Evolutionary conservation across 2,797 vertebrate genomes (phyloP).

Genomic region (Enoplosus armatus): DNA sequence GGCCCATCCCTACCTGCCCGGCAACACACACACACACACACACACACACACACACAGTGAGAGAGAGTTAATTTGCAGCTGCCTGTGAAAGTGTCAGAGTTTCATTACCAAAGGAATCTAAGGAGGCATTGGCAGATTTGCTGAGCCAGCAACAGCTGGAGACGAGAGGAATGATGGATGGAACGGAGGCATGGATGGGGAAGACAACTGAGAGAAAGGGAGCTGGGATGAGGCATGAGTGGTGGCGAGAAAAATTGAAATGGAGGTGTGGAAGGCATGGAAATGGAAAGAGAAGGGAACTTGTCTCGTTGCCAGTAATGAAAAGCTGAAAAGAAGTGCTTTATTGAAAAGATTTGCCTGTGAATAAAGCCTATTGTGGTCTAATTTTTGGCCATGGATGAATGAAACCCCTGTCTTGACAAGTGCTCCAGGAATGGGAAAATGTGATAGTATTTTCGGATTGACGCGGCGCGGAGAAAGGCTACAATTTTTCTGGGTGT

Average conservation of each 20-base stretch:
- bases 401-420: constrained; percentile 22
- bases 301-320: neutral
- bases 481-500: constrained; percentile 23
- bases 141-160: constrained; percentile 42
- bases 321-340: neutral
- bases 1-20: too few species aligned
- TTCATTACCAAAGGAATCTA: constrained; percentile 25
- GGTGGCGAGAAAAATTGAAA: neutral
- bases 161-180: constrained; percentile 35
- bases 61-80: constrained; percentile 7
- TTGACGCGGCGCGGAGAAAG: neutral
- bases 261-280: neutral
- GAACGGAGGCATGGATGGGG: neutral
- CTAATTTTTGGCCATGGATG: constrained; percentile 8
- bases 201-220: neutral
- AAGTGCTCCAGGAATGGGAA: constrained; percentile 25
- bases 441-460: constrained; percentile 3
- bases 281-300: constrained; percentile 2
- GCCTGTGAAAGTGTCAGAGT: constrained; percentile 9
- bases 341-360: neutral
- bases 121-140: constrained; percentile 37
- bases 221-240: neutral
- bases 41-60: neutral
- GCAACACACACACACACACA: neutral
- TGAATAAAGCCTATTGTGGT: constrained; percentile 17